Evolutionary conservation across 2,113 vertebrate species (phyloP), one percentile per base, ranked within the genome.

Genomic region (Bubo bubo): DNA sequence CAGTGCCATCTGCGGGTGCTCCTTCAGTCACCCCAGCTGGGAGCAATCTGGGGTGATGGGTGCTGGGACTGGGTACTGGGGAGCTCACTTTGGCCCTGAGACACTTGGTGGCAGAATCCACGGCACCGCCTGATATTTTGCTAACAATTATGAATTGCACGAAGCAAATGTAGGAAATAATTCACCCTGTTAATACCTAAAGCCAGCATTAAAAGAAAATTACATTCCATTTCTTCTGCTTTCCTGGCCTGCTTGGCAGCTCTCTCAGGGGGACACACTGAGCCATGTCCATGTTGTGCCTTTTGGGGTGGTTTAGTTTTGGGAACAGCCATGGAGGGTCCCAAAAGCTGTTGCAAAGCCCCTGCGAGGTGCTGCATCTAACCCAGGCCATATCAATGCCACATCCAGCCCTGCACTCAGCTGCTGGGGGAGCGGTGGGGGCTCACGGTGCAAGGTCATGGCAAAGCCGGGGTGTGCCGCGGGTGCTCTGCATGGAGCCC

Each of bases 391-490:
- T 23, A 28, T 9, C 27, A 37, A 32, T 3, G 4, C 22, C 3
- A 2, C 45, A 56, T 49, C 50, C 80, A 71, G 50, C n/a, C 37
- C 50, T 43, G 50, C 3, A 4, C 47, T 72, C 8, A 4, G 32
- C 60, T 95, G 49, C 35, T 3, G 4, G 79, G 20, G 17, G 12
- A 52, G 35, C 1, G 1, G 32, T 5, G 12, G 14, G 32, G 34
- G 35, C 10, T 20, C 49, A 76, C 12, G 1, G 2, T 12, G 62
- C 37, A 24, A 37, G 45, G 58, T 45, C 28, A 41, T 0, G 0
- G 63, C 34, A 76, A 70, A 84, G 60, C 50, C 2, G 0, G 28
- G 21, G 9, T 0, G 2, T 76, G 49, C 53, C 0, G 0, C 0
- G 20, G 50, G 27, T 34, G 59, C 63, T 50, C 32, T 21, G 28